Evolutionary conservation across 1,140 invertebrate genomes (phyloP), one percentile per base, ranked within the genome.

Genomic region (Pygmarrhopalites habei): DNA sequence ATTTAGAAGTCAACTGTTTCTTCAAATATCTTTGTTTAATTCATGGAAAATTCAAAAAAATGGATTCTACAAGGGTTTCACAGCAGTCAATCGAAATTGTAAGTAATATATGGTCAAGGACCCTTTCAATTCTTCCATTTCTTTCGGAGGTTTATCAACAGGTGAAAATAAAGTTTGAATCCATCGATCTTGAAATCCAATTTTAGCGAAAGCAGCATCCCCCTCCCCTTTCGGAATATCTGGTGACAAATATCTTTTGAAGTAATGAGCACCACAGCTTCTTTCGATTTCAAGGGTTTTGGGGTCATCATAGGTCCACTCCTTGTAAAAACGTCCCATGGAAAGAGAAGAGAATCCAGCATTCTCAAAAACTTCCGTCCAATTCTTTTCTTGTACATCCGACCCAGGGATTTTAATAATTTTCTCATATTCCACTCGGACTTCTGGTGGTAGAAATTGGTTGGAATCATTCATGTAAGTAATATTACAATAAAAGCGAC

Each of bases 401-500:
- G 39, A 41, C 28, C 21, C 21, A 1, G 43, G 35, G 17, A 46
- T 43, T 58, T 58, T 58, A 3, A 58, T 12, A 26, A 58, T 15
- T 1, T 46, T 19, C 46, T 46, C 57, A 21, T 19, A 17, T n/a
- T 17, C 15, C 29, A n/a, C n/a, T n/a, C 57, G 25, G 3, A 44
- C 57, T 21, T 58, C 25, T 1, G 21, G 12, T n/a, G 57, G 17
- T 1, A 46, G 25, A 2, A 4, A 12, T 29, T 58, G 39, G 7
- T 29, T 43, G 28, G 51, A 21, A n/a, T 60, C 46, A n/a, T 21
- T 47, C 28, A 49, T 39, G 7, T 26, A 19, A 4, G 59, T 61
- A n/a, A 53, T 61, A 30, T 61, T 61, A 1, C 26, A 19, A 21
- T 61, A 61, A 53, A 14, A 43, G 39, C 39, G 25, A 35, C 59